Evolutionary conservation across 2,888 invertebrate genomes (phyloP).

Genomic region (Argyra leucocephala): DNA sequence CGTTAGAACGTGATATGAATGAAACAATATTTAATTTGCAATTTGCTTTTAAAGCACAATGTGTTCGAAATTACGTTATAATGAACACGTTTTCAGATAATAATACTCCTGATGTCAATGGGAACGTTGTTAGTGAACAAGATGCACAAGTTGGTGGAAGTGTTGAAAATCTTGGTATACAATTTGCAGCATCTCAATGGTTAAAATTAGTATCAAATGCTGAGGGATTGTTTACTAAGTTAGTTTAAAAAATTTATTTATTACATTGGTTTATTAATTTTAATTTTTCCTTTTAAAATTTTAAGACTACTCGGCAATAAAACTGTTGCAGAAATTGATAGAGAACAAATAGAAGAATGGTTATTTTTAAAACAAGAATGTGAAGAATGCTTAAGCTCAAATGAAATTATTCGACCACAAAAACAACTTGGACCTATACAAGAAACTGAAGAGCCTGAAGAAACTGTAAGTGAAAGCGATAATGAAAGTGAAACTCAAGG

Average conservation of each 20-base stretch:
- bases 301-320: slow-evolving; percentile 53
- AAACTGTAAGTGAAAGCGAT: slow-evolving; percentile 48
- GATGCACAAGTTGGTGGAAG: slow-evolving; percentile 22
- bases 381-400: slow-evolving; percentile 59
- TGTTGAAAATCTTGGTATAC: slow-evolving; percentile 56
- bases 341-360: slow-evolving; percentile 73
- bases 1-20: slow-evolving; percentile 55
- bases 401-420: slow-evolving; percentile 35
- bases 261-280: background rate
- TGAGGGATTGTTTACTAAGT: slow-evolving; percentile 63
- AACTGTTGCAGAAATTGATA: slow-evolving; percentile 59
- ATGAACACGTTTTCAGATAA: slow-evolving; percentile 61
- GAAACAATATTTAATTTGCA: slow-evolving; percentile 62
- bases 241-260: slow-evolving; percentile 29
- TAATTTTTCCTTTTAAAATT: slow-evolving; percentile 27
- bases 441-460: slow-evolving; percentile 53
- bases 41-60: slow-evolving; percentile 56
- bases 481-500: slow-evolving; percentile 48
- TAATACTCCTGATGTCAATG: slow-evolving; percentile 45
- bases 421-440: slow-evolving; percentile 40
- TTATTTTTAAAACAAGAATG: slow-evolving; percentile 77
- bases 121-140: slow-evolving; percentile 23
- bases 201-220: slow-evolving; percentile 74
- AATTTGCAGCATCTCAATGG: slow-evolving; percentile 76
- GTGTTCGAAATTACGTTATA: slow-evolving; percentile 61